These are phyloP conservation scores for Misgurnus mizolepis DNA, from an alignment of 2,113 vertebrate genomes.

Conservation along the genomic window DNA sequence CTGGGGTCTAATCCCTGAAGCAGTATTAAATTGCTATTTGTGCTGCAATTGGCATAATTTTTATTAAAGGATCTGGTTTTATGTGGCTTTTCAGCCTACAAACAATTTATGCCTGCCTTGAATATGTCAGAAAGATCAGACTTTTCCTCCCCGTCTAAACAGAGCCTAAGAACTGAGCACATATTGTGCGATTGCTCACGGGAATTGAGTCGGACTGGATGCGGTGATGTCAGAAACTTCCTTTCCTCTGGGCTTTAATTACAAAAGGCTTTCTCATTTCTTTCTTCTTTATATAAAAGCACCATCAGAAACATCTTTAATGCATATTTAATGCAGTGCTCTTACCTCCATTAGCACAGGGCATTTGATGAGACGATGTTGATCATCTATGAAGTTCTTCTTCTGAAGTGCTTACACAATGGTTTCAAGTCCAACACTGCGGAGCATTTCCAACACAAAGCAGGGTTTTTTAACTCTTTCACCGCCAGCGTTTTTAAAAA, in stretches of 20 bases:
- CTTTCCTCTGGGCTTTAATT: constrained; percentile 6
- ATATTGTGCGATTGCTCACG: not conserved
- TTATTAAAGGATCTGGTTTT: no score
- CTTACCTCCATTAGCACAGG: constrained; percentile 43
- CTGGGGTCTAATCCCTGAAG: no score
- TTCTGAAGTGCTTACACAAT: constrained; percentile 27
- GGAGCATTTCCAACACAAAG: no score
- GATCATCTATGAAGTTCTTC: not conserved
- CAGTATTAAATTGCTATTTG: no score
- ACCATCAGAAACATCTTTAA: constrained; percentile 56
- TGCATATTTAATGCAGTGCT: constrained; percentile 72
- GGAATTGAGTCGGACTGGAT: constrained; percentile 19
- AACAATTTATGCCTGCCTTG: no score
- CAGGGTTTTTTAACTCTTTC: no score
- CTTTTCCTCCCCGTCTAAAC: not conserved
- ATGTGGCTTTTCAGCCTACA: no score
- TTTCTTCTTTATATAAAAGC: constrained; percentile 54
- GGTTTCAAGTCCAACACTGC: not conserved
- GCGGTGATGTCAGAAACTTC: not conserved
- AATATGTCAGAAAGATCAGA: not conserved
- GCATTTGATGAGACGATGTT: not conserved
- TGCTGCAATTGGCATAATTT: no score
- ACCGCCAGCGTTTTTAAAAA: no score
- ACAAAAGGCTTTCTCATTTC: constrained; percentile 19
- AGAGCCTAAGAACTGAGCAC: not conserved